These are phyloP conservation scores for Catharus bicknelli DNA, from an alignment of 2,113 vertebrate genomes.

Conservation along the genomic window DNA sequence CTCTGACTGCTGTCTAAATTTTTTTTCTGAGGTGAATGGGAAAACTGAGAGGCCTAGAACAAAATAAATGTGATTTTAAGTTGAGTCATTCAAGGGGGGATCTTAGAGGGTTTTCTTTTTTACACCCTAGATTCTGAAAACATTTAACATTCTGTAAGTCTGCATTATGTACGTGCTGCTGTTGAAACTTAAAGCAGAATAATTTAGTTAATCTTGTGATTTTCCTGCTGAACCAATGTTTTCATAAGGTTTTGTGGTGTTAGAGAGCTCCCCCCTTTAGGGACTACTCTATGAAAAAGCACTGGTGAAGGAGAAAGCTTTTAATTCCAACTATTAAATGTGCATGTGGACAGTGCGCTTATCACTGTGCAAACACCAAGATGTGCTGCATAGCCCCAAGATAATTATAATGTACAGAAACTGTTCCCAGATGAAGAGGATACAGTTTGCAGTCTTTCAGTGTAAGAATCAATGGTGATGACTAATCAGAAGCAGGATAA, in stretches of 20 bases:
- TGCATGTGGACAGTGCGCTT: slow-evolving; percentile 22
- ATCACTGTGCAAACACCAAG: slow-evolving; percentile 60
- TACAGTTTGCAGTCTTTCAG: slow-evolving; percentile 60
- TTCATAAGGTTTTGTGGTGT: slow-evolving; percentile 27
- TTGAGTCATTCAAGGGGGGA: neutral
- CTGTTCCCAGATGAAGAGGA: slow-evolving; percentile 63
- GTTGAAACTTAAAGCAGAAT: slow-evolving; percentile 6
- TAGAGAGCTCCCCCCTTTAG: slow-evolving; percentile 7
- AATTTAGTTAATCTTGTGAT: neutral
- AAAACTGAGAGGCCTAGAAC: neutral
- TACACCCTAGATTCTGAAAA: neutral
- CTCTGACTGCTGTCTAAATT: neutral
- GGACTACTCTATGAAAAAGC: slow-evolving; percentile 24
- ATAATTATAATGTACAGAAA: slow-evolving; percentile 67
- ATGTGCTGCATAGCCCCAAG: slow-evolving; percentile 56
- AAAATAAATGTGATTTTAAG: neutral
- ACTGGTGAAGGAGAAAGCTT: slow-evolving; percentile 39
- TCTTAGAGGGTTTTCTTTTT: neutral
- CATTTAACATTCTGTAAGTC: neutral
- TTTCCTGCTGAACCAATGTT: slow-evolving; percentile 18
- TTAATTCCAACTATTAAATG: slow-evolving; percentile 45
- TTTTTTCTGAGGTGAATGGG: neutral
- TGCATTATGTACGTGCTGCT: neutral
- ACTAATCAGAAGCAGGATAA: slow-evolving; percentile 66
- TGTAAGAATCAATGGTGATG: slow-evolving; percentile 64